Conservation (phyloP, 1,140 invertebrate genomes). For the Drosophila leontia region DNA sequence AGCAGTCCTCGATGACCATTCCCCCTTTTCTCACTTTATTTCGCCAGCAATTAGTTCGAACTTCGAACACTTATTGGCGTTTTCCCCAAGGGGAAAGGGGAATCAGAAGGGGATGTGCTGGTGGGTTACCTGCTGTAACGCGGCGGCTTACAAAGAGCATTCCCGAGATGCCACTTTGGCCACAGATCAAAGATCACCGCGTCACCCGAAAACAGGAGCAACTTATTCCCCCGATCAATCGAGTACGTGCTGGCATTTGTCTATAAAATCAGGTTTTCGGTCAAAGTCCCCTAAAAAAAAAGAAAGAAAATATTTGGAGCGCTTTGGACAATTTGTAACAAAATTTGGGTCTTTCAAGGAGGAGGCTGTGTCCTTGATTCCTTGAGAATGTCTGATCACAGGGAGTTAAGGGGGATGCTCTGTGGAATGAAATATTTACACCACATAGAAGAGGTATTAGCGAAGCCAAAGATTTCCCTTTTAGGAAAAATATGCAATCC, state of each 20-base stretch:
- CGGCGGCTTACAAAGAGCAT: constrained; percentile 81
- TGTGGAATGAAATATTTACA: constrained; percentile 21
- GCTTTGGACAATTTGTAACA: constrained; percentile 60
- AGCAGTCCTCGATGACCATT: not conserved
- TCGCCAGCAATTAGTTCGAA: constrained; percentile 73
- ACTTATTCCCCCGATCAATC: constrained; percentile 61
- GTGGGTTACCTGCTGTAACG: constrained; percentile 62
- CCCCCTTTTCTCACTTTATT: constrained; percentile 41
- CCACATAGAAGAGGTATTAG: not conserved
- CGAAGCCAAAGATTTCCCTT: too few species aligned
- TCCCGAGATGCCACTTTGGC: constrained; percentile 59
- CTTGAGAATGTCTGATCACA: constrained; percentile 8
- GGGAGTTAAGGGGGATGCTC: not conserved
- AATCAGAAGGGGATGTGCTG: not conserved
- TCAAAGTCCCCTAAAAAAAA: constrained; percentile 5
- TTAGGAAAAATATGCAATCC: not conserved
- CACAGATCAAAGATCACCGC: constrained; percentile 79
- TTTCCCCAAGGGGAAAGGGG: constrained; percentile 42
- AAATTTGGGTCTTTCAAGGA: constrained; percentile 38
- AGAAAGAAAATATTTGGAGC: constrained; percentile 45
- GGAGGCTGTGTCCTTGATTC: constrained; percentile 50
- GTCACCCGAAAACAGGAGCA: constrained; percentile 69
- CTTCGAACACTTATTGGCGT: constrained; percentile 83
- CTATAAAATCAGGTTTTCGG: constrained; percentile 77
- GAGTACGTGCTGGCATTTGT: constrained; percentile 70